Evolutionary conservation across 1,140 invertebrate species (phyloP).

Genomic region (Brachionus calyciflorus): DNA sequence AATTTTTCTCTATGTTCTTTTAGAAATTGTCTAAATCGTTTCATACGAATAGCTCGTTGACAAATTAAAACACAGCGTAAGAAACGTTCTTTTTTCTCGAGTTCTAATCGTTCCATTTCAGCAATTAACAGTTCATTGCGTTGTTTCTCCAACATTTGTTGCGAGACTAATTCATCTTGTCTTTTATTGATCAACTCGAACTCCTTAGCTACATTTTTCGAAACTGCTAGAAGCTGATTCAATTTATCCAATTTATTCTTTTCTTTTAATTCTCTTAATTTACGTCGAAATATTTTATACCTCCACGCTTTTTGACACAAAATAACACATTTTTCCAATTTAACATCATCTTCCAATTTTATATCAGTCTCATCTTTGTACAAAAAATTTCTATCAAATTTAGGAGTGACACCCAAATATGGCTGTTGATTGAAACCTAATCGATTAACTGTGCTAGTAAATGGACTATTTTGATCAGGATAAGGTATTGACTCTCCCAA

Average conservation of each 20-base stretch:
- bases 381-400: background rate
- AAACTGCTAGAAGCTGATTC: background rate
- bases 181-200: background rate
- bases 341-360: background rate
- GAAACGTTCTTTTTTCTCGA: background rate
- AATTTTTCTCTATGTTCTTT: background rate
- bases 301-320: constrained; percentile 8
- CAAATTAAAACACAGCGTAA: background rate
- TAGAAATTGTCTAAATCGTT: constrained; percentile 35
- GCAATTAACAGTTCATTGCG: background rate
- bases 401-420: background rate
- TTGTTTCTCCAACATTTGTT: constrained; percentile 8
- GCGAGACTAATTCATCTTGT: background rate
- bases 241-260: background rate
- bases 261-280: constrained; percentile 3
- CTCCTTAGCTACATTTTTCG: background rate
- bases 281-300: background rate
- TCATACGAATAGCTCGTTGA: constrained; percentile 10
- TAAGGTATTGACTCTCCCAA: background rate
- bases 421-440: too few species aligned
- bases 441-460: too few species aligned
- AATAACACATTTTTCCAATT: constrained; percentile 20
- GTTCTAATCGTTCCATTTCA: background rate
- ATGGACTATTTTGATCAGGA: background rate
- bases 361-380: background rate